phyloP scores from a whole-genome alignment of 2,797 vertebrate species.

The Artibeus lituratus region DNA sequence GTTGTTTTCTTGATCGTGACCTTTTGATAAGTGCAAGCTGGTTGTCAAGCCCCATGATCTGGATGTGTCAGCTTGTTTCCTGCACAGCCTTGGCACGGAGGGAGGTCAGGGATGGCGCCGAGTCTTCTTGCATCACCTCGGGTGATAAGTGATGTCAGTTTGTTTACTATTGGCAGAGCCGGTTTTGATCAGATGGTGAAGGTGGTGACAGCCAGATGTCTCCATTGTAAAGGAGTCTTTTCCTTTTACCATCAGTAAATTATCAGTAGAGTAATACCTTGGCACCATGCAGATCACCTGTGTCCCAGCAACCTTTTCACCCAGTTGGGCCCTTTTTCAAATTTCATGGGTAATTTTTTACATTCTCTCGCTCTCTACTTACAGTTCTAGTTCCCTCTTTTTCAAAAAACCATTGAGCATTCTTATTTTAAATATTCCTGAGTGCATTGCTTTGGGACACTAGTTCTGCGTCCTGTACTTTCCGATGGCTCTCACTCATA shows the following conservation, averaged over 20 bases:
- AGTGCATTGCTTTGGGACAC: not conserved
- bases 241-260: not conserved
- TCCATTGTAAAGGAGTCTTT: not conserved
- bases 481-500: not conserved
- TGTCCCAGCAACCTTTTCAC: not conserved
- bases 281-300: not conserved
- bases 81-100: not conserved
- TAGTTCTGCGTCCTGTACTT: not conserved
- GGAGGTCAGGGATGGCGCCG: not conserved
- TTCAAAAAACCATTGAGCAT: not conserved
- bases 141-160: not conserved
- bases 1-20: not conserved
- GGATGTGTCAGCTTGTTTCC: not conserved
- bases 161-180: not conserved
- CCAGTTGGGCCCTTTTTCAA: not conserved
- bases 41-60: not conserved
- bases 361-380: not conserved
- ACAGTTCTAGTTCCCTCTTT: not conserved
- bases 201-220: slow-evolving; percentile 40
- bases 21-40: not conserved
- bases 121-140: not conserved
- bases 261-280: not conserved
- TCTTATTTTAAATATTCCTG: not conserved
- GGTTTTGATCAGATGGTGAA: not conserved
- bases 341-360: not conserved